phyloP scores from a whole-genome alignment of 1,140 invertebrate genomes.

The Drosophila nasuta region DNA sequence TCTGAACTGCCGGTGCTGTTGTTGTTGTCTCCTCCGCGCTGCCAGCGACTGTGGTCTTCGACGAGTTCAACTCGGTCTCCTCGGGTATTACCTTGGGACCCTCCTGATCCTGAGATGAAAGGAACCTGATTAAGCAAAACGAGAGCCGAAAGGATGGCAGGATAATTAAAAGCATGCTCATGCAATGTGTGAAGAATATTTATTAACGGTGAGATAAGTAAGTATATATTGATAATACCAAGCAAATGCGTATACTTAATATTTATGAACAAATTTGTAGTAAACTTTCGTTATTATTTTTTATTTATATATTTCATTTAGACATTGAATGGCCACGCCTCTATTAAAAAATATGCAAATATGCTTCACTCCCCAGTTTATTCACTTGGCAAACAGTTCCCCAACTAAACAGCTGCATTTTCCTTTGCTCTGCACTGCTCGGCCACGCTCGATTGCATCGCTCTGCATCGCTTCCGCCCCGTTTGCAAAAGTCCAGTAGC shows the following conservation, averaged over 20 bases:
- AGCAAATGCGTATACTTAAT: not conserved
- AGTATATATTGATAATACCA: not conserved
- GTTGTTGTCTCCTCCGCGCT: slow-evolving; percentile 39
- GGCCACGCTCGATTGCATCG: not conserved
- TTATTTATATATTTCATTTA: not conserved
- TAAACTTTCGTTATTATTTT: not conserved
- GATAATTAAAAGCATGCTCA: slow-evolving; percentile 18
- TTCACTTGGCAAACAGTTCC: not conserved
- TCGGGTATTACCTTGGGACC: slow-evolving; percentile 79
- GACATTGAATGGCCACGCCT: no score
- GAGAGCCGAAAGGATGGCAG: not conserved
- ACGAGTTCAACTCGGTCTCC: slow-evolving; percentile 76
- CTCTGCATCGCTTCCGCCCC: not conserved
- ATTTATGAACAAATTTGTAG: not conserved
- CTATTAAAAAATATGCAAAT: not conserved
- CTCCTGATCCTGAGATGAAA: slow-evolving; percentile 68
- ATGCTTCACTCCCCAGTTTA: not conserved
- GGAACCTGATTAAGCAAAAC: not conserved
- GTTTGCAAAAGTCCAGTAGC: not conserved
- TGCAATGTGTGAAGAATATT: not conserved
- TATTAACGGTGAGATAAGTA: not conserved
- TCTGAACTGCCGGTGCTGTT: slow-evolving; percentile 31
- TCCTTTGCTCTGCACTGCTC: not conserved
- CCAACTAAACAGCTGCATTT: not conserved
- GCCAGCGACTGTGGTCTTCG: slow-evolving; percentile 68